Percentiles rank a stretch among this genome's conserved stretches.
Evolutionary conservation across 2,888 invertebrate species (phyloP).

Genomic region (Drosophila affinis): DNA sequence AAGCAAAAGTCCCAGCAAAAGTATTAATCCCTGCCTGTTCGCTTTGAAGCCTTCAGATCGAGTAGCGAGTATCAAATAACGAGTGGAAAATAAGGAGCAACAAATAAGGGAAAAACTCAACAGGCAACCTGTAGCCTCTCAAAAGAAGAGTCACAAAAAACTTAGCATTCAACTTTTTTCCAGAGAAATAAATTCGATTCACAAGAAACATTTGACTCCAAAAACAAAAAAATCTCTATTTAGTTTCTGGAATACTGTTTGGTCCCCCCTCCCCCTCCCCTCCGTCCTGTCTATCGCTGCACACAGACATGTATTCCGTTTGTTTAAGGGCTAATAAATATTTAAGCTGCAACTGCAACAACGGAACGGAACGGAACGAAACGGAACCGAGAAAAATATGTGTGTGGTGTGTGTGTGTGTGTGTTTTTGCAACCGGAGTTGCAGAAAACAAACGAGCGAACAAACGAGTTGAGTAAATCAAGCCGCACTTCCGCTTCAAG

Average conservation of each 20-base stretch:
- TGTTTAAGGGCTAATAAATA: constrained; percentile 73
- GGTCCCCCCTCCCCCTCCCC: background rate
- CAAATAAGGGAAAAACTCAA: background rate
- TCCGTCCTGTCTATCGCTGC: background rate
- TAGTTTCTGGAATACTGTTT: background rate
- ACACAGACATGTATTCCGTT: constrained; percentile 44
- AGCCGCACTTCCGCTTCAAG: constrained; percentile 75
- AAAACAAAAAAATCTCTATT: background rate
- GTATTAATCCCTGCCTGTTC: too few species aligned
- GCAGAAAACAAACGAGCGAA: constrained; percentile 69
- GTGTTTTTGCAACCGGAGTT: constrained; percentile 36
- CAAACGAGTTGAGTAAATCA: constrained; percentile 79
- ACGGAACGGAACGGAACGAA: constrained; percentile 7
- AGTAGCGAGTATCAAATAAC: too few species aligned
- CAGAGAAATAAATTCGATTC: background rate
- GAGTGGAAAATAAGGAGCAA: too few species aligned
- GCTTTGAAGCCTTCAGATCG: too few species aligned
- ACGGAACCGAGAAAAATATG: constrained; percentile 54
- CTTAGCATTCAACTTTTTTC: background rate
- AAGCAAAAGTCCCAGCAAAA: too few species aligned
- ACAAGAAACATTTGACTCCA: background rate
- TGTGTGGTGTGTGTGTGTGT: constrained; percentile 34
- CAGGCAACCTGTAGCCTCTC: background rate
- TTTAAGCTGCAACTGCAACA: constrained; percentile 54
- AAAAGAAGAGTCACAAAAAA: background rate